phyloP scores from a whole-genome alignment of 2,113 vertebrate species.

The Tinamus guttatus region DNA sequence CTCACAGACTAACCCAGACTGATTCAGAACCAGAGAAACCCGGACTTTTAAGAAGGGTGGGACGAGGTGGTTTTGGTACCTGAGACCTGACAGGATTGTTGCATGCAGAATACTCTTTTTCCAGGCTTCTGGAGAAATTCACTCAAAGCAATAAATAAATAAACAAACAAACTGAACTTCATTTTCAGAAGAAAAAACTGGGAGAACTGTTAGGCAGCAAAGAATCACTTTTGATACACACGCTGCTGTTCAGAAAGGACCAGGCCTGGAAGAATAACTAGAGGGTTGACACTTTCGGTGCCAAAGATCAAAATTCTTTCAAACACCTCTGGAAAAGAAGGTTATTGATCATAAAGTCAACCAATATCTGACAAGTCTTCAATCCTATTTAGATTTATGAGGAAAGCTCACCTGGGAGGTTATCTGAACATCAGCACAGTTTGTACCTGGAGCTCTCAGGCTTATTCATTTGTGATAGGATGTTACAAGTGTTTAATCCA shows the following conservation, averaged over 20 bases:
- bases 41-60: not conserved
- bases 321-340: not conserved
- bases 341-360: not conserved
- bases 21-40: not conserved
- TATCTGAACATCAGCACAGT: not conserved
- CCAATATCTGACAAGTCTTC: not conserved
- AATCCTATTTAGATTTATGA: not conserved
- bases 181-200: not conserved
- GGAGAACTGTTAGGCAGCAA: not conserved
- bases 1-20: not conserved
- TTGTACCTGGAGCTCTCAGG: constrained; percentile 13
- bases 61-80: not conserved
- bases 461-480: not conserved
- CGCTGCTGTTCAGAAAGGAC: not conserved
- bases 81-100: not conserved
- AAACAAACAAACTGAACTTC: not conserved
- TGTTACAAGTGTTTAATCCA: not conserved
- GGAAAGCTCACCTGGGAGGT: not conserved
- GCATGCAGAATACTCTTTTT: not conserved
- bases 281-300: not conserved
- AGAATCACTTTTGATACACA: not conserved
- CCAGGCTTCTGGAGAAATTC: not conserved
- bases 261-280: not conserved
- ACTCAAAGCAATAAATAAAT: not conserved
- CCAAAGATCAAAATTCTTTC: not conserved